These are phyloP conservation scores for Trichopria drosophilae DNA, from an alignment of 2,888 invertebrate species.

Conservation along the genomic window DNA sequence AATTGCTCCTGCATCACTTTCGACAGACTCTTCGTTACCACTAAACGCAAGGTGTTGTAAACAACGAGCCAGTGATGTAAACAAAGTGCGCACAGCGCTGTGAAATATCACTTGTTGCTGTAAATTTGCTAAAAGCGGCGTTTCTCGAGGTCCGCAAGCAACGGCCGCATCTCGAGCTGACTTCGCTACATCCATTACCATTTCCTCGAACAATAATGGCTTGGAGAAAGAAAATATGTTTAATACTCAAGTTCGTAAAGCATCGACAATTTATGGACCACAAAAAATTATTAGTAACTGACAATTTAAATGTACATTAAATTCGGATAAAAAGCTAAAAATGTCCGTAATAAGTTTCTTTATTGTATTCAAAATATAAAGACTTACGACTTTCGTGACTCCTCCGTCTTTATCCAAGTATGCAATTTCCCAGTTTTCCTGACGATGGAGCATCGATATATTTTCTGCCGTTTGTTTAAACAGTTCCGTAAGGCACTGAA, in stretches of 20 bases:
- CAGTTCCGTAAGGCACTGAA: constrained; percentile 82
- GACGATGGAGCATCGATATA: constrained; percentile 69
- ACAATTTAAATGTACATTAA: too few species aligned
- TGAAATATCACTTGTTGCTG: constrained; percentile 53
- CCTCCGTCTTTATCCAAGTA: constrained; percentile 83
- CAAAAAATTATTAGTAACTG: too few species aligned
- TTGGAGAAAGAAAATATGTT: constrained; percentile 52
- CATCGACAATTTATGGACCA: too few species aligned
- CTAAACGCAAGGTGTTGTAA: constrained; percentile 74
- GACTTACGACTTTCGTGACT: constrained; percentile 75
- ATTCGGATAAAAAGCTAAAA: neutral
- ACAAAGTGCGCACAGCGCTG: constrained; percentile 50
- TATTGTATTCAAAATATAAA: constrained; percentile 12
- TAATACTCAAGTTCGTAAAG: too few species aligned
- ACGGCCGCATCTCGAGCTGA: constrained; percentile 72
- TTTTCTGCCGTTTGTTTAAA: constrained; percentile 83
- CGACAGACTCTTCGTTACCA: constrained; percentile 67
- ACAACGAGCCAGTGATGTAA: constrained; percentile 61
- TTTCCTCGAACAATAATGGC: constrained; percentile 73
- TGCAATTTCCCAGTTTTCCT: constrained; percentile 86
- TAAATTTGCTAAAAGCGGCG: constrained; percentile 62
- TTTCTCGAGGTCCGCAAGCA: constrained; percentile 71
- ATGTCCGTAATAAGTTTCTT: constrained; percentile 3
- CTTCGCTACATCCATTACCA: constrained; percentile 74
- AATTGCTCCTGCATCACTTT: constrained; percentile 63